Conservation (phyloP, 53 echinoderm and acorn worm genomes). For the Glandiceps talaboti region DNA sequence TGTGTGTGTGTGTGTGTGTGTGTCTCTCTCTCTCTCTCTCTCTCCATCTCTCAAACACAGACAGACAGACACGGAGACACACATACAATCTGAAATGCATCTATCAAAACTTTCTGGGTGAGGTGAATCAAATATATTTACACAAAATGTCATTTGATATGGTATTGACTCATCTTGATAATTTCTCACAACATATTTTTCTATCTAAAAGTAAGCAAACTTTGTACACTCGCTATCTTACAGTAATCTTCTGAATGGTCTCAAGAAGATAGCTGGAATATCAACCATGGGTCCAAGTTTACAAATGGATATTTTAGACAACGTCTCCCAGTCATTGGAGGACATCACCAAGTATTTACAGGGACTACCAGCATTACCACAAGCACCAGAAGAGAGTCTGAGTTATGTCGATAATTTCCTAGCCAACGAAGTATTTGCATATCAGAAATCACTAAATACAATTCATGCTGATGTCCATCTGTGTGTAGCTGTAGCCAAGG, state of each 20-base stretch:
- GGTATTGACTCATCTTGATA: too few species aligned
- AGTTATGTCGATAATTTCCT: constrained; percentile 74
- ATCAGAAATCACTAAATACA: constrained; percentile 9
- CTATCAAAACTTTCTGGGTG: too few species aligned
- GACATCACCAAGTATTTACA: not conserved
- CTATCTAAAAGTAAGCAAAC: too few species aligned
- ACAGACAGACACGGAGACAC: too few species aligned
- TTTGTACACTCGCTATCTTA: too few species aligned
- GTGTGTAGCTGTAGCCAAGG: constrained; percentile 36
- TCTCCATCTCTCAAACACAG: too few species aligned
- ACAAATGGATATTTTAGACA: not conserved
- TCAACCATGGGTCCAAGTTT: not conserved
- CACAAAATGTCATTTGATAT: too few species aligned
- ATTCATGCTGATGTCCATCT: constrained; percentile 49
- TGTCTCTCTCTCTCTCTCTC: too few species aligned
- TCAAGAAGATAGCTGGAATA: not conserved
- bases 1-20: too few species aligned
- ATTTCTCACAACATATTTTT: too few species aligned
- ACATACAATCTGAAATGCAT: too few species aligned
- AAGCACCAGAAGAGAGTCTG: constrained; percentile 32
- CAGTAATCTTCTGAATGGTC: not conserved
- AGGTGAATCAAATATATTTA: too few species aligned
- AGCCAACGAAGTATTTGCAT: constrained; percentile 22
- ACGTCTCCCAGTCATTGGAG: not conserved
- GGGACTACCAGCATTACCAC: constrained; percentile 2